These are phyloP conservation scores for Discoglossus pictus DNA, from an alignment of 2,797 vertebrate species.

Conservation along the genomic window DNA sequence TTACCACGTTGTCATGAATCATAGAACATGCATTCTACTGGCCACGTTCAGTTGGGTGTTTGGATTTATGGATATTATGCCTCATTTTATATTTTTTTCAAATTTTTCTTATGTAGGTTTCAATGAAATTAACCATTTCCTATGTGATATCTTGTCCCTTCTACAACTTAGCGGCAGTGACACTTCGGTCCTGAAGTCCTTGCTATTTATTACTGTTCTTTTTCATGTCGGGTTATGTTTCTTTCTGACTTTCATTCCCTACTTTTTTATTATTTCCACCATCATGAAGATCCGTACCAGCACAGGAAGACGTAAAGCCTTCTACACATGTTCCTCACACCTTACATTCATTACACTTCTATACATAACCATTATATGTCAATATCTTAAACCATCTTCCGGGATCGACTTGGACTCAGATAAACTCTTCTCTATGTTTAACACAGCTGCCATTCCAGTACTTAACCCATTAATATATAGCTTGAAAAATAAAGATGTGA, in stretches of 20 bases:
- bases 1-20: no score
- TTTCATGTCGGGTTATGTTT: no score
- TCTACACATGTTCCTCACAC: constrained; percentile 11
- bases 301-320: neutral
- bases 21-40: no score
- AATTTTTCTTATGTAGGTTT: no score
- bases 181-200: no score
- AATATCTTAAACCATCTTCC: neutral
- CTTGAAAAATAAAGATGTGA: constrained; percentile 25
- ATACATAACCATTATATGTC: neutral
- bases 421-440: constrained; percentile 16
- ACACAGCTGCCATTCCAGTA: constrained; percentile 14
- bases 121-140: no score
- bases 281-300: neutral
- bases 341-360: neutral
- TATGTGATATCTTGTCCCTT: no score
- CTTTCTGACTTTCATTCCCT: constrained; percentile 1
- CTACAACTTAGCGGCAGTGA: no score
- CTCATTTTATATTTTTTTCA: no score
- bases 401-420: neutral
- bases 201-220: no score
- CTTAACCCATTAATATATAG: constrained; percentile 21
- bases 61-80: no score
- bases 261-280: constrained; percentile 1
- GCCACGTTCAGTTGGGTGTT: no score